Evolutionary conservation across 2,888 invertebrate species (phyloP).

Genomic region (Acronicta psi): DNA sequence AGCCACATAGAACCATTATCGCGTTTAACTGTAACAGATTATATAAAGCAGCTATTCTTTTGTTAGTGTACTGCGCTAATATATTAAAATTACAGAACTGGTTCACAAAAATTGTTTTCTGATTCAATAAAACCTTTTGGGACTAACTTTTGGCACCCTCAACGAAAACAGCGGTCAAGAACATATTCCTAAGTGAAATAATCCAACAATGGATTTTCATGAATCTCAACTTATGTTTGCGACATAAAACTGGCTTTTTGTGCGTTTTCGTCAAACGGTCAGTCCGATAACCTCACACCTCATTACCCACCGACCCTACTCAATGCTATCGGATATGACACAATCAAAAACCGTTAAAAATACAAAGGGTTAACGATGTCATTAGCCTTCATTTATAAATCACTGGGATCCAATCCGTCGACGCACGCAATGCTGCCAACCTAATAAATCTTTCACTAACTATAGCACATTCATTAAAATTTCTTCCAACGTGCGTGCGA

Average conservation of each 20-base stretch:
- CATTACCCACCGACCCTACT: constrained; percentile 49
- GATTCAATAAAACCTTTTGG: too few relatives aligned
- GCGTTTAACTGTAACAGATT: too few relatives aligned
- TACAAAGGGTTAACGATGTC: constrained; percentile 70
- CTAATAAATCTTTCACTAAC: constrained; percentile 77
- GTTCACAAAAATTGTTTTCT: too few relatives aligned
- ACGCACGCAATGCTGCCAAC: constrained; percentile 59
- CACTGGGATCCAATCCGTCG: constrained; percentile 56
- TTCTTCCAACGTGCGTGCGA: constrained; percentile 85
- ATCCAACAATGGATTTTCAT: constrained; percentile 23
- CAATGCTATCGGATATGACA: constrained; percentile 50
- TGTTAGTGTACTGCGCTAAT: too few relatives aligned
- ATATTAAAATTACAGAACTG: too few relatives aligned
- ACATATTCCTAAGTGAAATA: constrained; percentile 36
- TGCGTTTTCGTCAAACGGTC: constrained; percentile 25
- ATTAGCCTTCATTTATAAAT: constrained; percentile 72
- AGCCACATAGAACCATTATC: too few relatives aligned
- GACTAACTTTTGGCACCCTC: constrained; percentile 6
- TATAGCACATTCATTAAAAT: constrained; percentile 83
- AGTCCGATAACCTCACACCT: constrained; percentile 47
- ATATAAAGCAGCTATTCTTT: too few relatives aligned
- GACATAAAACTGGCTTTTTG: constrained; percentile 32
- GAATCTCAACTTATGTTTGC: constrained; percentile 38
- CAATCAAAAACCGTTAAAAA: constrained; percentile 64
- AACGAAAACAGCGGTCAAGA: constrained; percentile 33